Base-by-base conservation (phyloP, 2,888 invertebrate species). In the Lepidonotus clava region DNA sequence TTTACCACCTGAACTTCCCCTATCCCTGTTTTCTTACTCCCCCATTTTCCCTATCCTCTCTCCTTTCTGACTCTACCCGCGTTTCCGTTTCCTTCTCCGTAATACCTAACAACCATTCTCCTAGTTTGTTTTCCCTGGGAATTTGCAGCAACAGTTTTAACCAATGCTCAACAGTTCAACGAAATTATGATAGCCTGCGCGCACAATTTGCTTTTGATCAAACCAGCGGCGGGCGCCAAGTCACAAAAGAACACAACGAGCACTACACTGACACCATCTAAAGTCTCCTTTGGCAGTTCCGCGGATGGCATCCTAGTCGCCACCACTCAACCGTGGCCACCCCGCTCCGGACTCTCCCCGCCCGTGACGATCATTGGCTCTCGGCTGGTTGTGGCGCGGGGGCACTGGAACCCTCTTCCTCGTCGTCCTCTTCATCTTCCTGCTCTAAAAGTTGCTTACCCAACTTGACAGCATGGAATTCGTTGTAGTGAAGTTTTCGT, bases 401-500 rank as follows among this genome's bases (percentile, higher is more conserved):
- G 24, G n/a, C n/a, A n/a, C n/a, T n/a, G n/a, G n/a, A n/a, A n/a
- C 14, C 77, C 21, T 86, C 86, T 36, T 86, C 86, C 0, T 56
- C 86, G 14, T 80, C 86, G 8, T 86, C 86, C 8, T 77, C 56
- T 2, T 86, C 80, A 18, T 86, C 86, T n/a, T 66, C 86, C 34
- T 80, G 32, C 36, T 77, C 77, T 95, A 98, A 96, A 90, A 98
- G 95, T 94, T 98, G 97, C 91, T 98, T 96, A 36, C 98, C 98
- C 92, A 98, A 94, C 94, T 98, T 97, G 8, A 99, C 96, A 0
- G 98, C 98, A 94, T 98, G 97, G 94, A 97, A 99, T 95, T 99
- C 99, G 94, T 99, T 98, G 95, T 99, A 99, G 93, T 99, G 99
- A 91, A 97, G 96, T 95, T 98, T 99, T 89, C 99, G 96, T 93